These are phyloP conservation scores for Erebia epiphron DNA, from an alignment of 2,888 invertebrate genomes.

Conservation along the genomic window DNA sequence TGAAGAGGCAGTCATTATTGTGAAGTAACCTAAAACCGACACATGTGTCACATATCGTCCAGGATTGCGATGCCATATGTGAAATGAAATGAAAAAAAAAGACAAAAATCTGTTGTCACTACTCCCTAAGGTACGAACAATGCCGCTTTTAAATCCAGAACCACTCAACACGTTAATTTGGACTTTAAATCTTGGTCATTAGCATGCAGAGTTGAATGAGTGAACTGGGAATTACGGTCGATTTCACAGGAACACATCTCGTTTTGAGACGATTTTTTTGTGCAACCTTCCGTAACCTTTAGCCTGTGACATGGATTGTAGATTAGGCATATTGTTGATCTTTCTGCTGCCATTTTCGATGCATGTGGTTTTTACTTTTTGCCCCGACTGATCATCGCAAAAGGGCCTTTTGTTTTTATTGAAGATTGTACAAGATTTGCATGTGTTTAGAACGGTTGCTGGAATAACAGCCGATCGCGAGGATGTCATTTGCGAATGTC, in stretches of 20 bases:
- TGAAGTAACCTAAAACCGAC: slow-evolving; percentile 77
- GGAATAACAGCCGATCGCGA: slow-evolving; percentile 43
- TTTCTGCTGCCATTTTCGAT: slow-evolving; percentile 73
- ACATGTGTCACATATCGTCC: slow-evolving; percentile 82
- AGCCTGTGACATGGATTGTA: slow-evolving; percentile 82
- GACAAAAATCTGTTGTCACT: slow-evolving; percentile 81
- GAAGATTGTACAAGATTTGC: slow-evolving; percentile 64
- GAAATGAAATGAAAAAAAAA: slow-evolving; percentile 66
- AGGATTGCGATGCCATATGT: slow-evolving; percentile 82
- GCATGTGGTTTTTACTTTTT: slow-evolving; percentile 76
- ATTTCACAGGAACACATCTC: slow-evolving; percentile 65
- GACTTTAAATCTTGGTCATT: slow-evolving; percentile 50
- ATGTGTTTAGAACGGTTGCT: slow-evolving; percentile 60
- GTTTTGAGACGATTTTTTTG: slow-evolving; percentile 76
- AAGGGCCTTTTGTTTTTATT: slow-evolving; percentile 71
- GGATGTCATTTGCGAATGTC: slow-evolving; percentile 52
- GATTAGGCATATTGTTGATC: slow-evolving; percentile 82
- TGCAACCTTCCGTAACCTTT: slow-evolving; percentile 81
- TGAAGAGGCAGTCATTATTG: slow-evolving; percentile 78
- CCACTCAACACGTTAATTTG: slow-evolving; percentile 49
- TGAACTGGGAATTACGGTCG: slow-evolving; percentile 59
- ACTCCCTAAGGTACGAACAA: slow-evolving; percentile 80
- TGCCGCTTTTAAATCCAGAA: slow-evolving; percentile 59
- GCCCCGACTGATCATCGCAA: slow-evolving; percentile 50
- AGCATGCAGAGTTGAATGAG: slow-evolving; percentile 51